Evolutionary conservation across 1,140 invertebrate species (phyloP).

Genomic region (Mactra quadrangularis): DNA sequence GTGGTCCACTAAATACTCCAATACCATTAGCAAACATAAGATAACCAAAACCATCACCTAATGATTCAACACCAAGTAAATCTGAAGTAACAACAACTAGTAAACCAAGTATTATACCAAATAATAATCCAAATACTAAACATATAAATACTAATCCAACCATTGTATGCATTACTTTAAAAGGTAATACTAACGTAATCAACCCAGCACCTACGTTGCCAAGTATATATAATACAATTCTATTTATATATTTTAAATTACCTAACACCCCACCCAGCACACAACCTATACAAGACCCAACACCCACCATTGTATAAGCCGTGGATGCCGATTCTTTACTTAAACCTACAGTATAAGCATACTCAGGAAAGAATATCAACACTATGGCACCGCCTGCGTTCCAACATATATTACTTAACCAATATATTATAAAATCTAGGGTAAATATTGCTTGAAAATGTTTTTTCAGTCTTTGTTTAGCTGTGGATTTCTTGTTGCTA

Average conservation of each 20-base stretch:
- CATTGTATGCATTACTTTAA: conserved; percentile 53
- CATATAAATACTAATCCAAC: conserved; percentile 46
- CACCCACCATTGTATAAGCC: conserved; percentile 66
- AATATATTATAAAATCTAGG: conserved; percentile 75
- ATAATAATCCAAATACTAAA: conserved; percentile 67
- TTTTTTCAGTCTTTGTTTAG: neutral
- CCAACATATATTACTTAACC: conserved; percentile 78
- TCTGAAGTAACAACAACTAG: conserved; percentile 76
- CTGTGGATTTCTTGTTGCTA: neutral
- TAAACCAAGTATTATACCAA: conserved; percentile 77
- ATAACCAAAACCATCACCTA: conserved; percentile 76
- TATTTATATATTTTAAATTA: conserved; percentile 68
- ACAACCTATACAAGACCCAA: conserved; percentile 72
- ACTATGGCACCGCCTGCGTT: conserved; percentile 72
- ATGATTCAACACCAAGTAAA: conserved; percentile 70
- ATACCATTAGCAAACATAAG: conserved; percentile 79
- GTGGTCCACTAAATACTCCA: conserved; percentile 76
- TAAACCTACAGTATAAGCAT: conserved; percentile 64
- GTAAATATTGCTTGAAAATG: conserved; percentile 69
- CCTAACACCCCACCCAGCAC: conserved; percentile 73
- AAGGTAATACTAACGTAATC: conserved; percentile 58
- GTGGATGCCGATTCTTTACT: conserved; percentile 65
- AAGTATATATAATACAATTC: conserved; percentile 67
- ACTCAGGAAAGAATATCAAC: conserved; percentile 72
- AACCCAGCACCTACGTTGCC: conserved; percentile 72